phyloP scores from a whole-genome alignment of 2,888 invertebrate genomes.

The Oegoconia quadripuncta region DNA sequence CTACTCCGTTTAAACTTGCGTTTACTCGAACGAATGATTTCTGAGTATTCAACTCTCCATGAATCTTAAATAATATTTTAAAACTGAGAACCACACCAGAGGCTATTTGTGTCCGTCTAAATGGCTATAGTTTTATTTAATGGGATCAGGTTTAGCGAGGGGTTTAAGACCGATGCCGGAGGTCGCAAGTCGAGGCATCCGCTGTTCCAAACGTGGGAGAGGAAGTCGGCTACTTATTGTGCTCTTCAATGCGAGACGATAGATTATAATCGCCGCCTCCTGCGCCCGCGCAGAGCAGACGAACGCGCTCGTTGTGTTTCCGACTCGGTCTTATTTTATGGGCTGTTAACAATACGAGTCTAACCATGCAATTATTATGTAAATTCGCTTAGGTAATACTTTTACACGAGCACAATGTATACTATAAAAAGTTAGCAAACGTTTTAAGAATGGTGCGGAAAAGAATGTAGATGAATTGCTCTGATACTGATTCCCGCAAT shows the following conservation, averaged over 20 bases:
- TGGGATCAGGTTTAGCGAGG: conserved; percentile 22
- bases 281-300: conserved; percentile 21
- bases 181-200: conserved; percentile 68
- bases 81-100: neutral
- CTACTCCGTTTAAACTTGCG: too few relatives aligned
- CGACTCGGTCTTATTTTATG: conserved; percentile 31
- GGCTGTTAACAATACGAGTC: conserved; percentile 26
- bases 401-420: neutral
- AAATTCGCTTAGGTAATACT: conserved; percentile 10
- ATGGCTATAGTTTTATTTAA: conserved; percentile 9
- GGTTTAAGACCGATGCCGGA: conserved; percentile 52
- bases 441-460: too few relatives aligned
- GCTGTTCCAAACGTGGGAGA: conserved; percentile 72
- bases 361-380: conserved; percentile 8
- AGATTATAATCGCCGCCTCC: conserved; percentile 43
- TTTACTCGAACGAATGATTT: too few relatives aligned
- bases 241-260: conserved; percentile 75
- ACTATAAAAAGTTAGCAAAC: too few relatives aligned
- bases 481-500: too few relatives aligned
- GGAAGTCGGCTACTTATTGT: conserved; percentile 75
- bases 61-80: neutral
- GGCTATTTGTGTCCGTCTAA: neutral
- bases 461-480: too few relatives aligned
- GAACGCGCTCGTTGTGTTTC: conserved; percentile 38
- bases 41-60: too few relatives aligned